Conservation (phyloP, 2,797 vertebrate genomes). For the Clarias platycephalus region DNA sequence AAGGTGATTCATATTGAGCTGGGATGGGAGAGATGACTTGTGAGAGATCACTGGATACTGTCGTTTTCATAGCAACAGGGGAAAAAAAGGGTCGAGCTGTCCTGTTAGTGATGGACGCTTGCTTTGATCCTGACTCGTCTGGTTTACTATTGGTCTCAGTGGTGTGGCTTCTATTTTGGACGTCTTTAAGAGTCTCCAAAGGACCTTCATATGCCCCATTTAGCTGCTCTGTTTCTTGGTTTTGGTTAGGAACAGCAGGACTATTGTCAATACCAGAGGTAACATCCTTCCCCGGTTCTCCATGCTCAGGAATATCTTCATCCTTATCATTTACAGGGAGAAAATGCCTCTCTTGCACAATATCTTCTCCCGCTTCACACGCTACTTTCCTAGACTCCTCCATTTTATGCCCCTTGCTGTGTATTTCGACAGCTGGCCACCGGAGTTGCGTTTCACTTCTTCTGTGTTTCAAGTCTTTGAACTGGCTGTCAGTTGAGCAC, state of each 20-base stretch:
- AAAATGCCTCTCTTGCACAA: conserved; percentile 74
- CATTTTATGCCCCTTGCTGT: conserved; percentile 65
- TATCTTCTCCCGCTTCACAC: conserved; percentile 57
- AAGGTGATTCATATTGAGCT: conserved; percentile 38
- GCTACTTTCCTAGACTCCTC: conserved; percentile 70
- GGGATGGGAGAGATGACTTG: conserved; percentile 75
- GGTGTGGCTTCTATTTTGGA: conserved; percentile 67
- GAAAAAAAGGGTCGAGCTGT: conserved; percentile 91
- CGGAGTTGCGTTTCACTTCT: conserved; percentile 56
- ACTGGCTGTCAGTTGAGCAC: conserved; percentile 69
- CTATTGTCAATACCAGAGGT: conserved; percentile 51
- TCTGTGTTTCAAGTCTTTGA: conserved; percentile 66
- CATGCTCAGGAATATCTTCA: conserved; percentile 63
- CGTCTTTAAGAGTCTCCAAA: conserved; percentile 55
- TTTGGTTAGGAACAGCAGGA: conserved; percentile 52
- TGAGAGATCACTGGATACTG: conserved; percentile 57
- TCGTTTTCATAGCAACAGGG: conserved; percentile 63
- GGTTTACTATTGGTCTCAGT: conserved; percentile 73
- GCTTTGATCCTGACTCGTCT: conserved; percentile 63
- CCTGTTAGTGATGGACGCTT: conserved; percentile 81
- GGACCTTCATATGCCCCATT: conserved; percentile 62
- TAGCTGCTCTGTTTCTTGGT: conserved; percentile 54
- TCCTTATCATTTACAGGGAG: conserved; percentile 72
- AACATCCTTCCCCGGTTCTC: conserved; percentile 59
- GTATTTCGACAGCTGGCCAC: conserved; percentile 54